Base-by-base conservation (phyloP, 1,140 invertebrate genomes). In the Hyles euphorbiae region DNA sequence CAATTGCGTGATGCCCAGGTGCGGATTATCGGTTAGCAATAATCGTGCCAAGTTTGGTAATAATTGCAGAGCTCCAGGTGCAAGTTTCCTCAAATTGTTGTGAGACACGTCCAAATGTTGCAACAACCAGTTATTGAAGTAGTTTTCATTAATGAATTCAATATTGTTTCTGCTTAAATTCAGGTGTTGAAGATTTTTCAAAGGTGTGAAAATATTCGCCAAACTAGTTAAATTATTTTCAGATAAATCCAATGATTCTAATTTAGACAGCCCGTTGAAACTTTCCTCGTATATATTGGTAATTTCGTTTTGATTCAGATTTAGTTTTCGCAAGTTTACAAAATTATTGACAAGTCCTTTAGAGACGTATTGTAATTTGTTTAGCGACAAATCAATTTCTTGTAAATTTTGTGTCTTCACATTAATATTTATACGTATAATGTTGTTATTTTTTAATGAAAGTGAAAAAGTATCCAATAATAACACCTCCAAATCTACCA, bases 21-120 rank as follows among this genome's bases (percentile, higher is more conserved):
- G 80, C 4, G 91, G 92, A 81, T 96, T 96, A 70, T 93, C 93
- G 34, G 93, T 93, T 36, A 97, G 89, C 60, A 94, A 90, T 36
- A 98, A 87, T 55, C 94, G 92, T n/a, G 94, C 93, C 50, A 97
- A 85, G 68, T 94, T 94, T 2, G 93, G 92, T 53, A 97, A 90
- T 34, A 93, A 91, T 78, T 95, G 92, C 66, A 97, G 89, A 34
- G 94, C 92, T 32, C 93, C 93, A 8, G 94, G 92, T 6, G 93
- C 92, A 6, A 96, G 91, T 54, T 91, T 91, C 10, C 90, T 88
- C 45, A 97, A 89, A 43, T 91, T 90, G 85, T 98, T 97, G 60
- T 94, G 90, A 9, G 95, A 95, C 5, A 97, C 90, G 67, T 97
- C 95, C 49, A 98, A 87, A 70, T 96, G 94, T 70, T 95, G 93